These are phyloP conservation scores for Clupea harengus DNA, from an alignment of 2,113 vertebrate genomes.

Conservation along the genomic window DNA sequence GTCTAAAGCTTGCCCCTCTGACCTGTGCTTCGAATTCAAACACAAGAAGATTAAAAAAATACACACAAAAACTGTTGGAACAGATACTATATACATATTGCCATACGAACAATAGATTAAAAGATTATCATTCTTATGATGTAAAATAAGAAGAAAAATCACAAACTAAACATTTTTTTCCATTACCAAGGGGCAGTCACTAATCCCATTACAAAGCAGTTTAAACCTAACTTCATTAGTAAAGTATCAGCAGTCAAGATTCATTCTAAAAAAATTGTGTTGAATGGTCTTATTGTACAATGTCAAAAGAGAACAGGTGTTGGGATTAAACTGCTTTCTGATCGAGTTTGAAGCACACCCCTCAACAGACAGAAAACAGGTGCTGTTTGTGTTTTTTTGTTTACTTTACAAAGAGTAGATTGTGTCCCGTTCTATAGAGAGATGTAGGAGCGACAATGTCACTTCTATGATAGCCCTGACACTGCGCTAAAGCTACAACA, in stretches of 20 bases:
- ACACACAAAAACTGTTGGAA: constrained; percentile 47
- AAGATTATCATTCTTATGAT: constrained; percentile 44
- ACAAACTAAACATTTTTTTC: constrained; percentile 46
- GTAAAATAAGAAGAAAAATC: constrained; percentile 51
- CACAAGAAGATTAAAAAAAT: constrained; percentile 43
- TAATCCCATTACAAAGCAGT: constrained; percentile 48
- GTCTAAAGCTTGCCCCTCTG: constrained; percentile 31
- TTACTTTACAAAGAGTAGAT: background rate
- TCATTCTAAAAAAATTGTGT: constrained; percentile 13
- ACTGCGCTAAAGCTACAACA: background rate
- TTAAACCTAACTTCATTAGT: constrained; percentile 35
- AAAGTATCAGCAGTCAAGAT: constrained; percentile 38
- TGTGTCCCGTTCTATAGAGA: constrained; percentile 24
- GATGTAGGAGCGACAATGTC: background rate
- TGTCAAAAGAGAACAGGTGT: background rate
- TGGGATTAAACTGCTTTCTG: constrained; percentile 21
- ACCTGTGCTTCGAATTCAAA: constrained; percentile 53
- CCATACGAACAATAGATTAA: constrained; percentile 57
- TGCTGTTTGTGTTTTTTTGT: constrained; percentile 12
- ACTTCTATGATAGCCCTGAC: background rate
- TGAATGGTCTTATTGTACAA: constrained; percentile 14
- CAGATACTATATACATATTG: constrained; percentile 62
- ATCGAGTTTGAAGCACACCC: constrained; percentile 15
- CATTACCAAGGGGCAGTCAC: constrained; percentile 42
- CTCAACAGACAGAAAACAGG: background rate